phyloP scores from a whole-genome alignment of 2,113 vertebrate species.

The Pteropus alecto region DNA sequence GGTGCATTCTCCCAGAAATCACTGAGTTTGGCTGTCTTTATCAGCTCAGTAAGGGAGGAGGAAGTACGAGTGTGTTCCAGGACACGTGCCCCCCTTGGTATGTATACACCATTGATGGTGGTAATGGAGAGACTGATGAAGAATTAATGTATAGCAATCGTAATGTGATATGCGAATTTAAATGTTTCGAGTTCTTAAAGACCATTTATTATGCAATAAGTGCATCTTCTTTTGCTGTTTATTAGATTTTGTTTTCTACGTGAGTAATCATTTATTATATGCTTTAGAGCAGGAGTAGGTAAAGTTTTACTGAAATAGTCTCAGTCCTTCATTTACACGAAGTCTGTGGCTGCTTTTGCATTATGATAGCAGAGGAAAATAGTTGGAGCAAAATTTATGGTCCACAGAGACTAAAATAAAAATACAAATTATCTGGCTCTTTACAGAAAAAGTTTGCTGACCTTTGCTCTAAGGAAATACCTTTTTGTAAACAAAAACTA shows the following conservation, averaged over 20 bases:
- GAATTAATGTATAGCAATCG: background rate
- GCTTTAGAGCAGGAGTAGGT: background rate
- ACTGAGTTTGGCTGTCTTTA: background rate
- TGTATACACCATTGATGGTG: too few relatives aligned
- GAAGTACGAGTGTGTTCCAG: background rate
- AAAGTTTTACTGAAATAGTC: background rate
- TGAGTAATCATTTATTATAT: background rate
- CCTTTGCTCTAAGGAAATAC: background rate
- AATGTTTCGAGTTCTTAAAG: background rate
- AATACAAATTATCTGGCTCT: background rate
- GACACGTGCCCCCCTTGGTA: background rate
- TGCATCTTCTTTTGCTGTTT: background rate
- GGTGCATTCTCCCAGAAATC: constrained; percentile 43
- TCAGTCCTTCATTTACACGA: too few relatives aligned
- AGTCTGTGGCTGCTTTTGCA: background rate
- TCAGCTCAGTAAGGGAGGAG: background rate
- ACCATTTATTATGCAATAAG: background rate
- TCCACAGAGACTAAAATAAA: background rate
- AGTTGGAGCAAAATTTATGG: background rate
- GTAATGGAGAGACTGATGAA: background rate
- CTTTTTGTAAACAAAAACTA: background rate
- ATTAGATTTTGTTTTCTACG: background rate
- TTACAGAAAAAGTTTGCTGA: background rate
- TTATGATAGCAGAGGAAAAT: background rate
- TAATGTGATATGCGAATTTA: background rate